Base-by-base conservation (phyloP, 2,797 vertebrate genomes). In the Oceanodroma leucorhoa region DNA sequence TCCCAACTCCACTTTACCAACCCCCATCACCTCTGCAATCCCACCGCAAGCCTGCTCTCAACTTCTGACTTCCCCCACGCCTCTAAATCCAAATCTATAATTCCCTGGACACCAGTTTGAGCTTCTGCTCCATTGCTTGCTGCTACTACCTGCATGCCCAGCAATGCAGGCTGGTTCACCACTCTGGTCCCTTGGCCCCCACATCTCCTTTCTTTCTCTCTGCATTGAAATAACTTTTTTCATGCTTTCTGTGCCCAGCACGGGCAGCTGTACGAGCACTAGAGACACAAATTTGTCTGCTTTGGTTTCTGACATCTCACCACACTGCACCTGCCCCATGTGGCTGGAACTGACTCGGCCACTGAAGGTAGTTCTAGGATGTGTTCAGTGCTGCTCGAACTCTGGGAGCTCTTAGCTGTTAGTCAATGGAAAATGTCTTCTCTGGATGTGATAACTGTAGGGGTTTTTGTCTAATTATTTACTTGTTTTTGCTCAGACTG, bases 191-290 rank as follows among this genome's bases (percentile, higher is more conserved):
- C 32, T 67, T 48, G 32, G 16, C 8, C 11, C 2, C 4, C 19
- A 43, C 22, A 29, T 64, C 32, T 75, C 23, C 29, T 83, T 75
- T 62, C 29, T 50, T 62, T 48, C 65, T 40, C n/a, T 83, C 14
- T 76, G 14, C 40, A 38, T 51, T 51, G 4, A 43, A 58, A 57
- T 38, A 53, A 26, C 12, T 36, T 64, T 50, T 36, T 78, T 61
- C 12, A 8, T 60, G n/a, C 41, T 64, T 70, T 15, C 45, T 60
- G 50, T 27, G 24, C 26, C n/a, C 55, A 77, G 5, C 29, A 29
- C 0, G 1, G 7, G 10, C 23, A 72, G 11, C 32, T 38, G 17
- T 71, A 57, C 1, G 4, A 69, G 8, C 40, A 22, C 8, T 14
- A 20, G 29, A 82, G n/a, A 45, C 21, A 57, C 9, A 55, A 78